Percentiles rank a stretch among this genome's conserved stretches.
Evolutionary conservation across 1,140 invertebrate genomes (phyloP).

Genomic region (Aphis gossypii): DNA sequence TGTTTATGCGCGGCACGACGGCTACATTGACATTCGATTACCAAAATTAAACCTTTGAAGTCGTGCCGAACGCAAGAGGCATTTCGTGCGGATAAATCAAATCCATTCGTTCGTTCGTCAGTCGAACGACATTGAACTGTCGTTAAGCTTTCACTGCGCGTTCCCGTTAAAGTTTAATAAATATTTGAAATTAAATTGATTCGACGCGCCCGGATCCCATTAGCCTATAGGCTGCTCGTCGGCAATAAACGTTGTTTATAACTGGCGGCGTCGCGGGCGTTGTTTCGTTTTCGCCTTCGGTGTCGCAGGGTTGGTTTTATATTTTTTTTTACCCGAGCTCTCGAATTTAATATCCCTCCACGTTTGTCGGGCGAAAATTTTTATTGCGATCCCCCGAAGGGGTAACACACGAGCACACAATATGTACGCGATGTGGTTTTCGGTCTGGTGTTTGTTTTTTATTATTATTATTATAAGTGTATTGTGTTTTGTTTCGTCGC

Average conservation of each 20-base stretch:
- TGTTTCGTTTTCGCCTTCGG: background rate
- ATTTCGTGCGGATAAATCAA: background rate
- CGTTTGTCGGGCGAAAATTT: background rate
- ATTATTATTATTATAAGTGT: constrained; percentile 37
- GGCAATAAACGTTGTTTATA: background rate
- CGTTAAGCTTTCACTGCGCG: background rate
- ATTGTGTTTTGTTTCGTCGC: constrained; percentile 17
- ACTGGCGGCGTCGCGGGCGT: background rate
- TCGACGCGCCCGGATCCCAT: background rate
- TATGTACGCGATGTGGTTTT: background rate
- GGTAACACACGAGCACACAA: background rate
- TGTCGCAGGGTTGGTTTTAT: background rate
- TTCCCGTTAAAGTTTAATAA: background rate
- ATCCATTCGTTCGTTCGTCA: background rate
- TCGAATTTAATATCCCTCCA: background rate
- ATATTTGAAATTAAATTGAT: background rate
- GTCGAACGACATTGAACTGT: background rate
- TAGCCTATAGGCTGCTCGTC: background rate
- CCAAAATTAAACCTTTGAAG: background rate
- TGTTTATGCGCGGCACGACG: background rate
- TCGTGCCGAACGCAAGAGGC: background rate
- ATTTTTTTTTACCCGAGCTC: background rate
- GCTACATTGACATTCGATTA: background rate
- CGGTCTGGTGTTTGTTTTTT: constrained; percentile 22
- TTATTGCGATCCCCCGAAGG: background rate